phyloP scores from a whole-genome alignment of 2,797 vertebrate genomes.

The Chelonia mydas region DNA sequence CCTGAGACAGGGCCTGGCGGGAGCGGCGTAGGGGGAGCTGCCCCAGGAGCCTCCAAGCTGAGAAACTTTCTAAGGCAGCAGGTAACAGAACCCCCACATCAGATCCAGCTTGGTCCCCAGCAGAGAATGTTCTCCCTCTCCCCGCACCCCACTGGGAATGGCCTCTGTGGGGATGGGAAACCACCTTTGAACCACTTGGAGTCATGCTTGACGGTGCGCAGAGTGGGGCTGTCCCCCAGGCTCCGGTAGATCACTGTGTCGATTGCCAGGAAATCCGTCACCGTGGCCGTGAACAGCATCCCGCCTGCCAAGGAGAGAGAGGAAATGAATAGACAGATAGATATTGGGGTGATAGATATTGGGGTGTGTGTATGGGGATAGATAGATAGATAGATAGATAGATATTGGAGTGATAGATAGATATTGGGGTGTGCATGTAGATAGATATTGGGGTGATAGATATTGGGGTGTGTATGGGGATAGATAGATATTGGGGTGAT shows the following conservation, averaged over 20 bases:
- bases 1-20: background rate
- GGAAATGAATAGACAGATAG: accelerated
- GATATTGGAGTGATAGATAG: background rate
- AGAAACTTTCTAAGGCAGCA: background rate
- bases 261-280: conserved; percentile 97
- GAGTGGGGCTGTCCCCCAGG: conserved; percentile 91
- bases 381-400: background rate
- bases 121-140: background rate
- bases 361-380: no score
- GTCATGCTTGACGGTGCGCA: conserved; percentile 96
- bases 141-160: background rate
- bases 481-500: no score
- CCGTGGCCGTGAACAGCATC: conserved; percentile 95
- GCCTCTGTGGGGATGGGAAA: background rate
- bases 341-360: accelerated
- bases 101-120: background rate
- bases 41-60: background rate
- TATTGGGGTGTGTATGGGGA: no score
- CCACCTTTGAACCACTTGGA: conserved; percentile 98
- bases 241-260: conserved; percentile 97
- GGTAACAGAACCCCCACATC: background rate
- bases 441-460: background rate
- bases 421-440: no score
- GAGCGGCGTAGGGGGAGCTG: no score
- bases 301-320: conserved; percentile 81